A percentile compares a stretch with the other conserved stretches of the same genome.
Evolutionary conservation across 2,113 vertebrate species (phyloP).

Genomic region (Nannospalax galili): DNA sequence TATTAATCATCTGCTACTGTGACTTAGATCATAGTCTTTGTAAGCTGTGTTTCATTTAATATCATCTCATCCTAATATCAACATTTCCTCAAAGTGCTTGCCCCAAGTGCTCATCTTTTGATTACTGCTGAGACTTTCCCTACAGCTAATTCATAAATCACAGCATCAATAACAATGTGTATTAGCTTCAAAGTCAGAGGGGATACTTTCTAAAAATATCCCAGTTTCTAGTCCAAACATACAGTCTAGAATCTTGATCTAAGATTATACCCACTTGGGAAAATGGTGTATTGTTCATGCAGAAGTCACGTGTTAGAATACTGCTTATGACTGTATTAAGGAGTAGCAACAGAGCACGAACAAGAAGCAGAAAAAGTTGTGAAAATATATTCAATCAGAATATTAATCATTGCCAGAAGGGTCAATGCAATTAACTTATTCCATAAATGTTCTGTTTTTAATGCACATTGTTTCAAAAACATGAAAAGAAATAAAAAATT

Average conservation of each 20-base stretch:
- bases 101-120: neutral
- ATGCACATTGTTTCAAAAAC: neutral
- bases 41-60: neutral
- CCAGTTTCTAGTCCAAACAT: neutral
- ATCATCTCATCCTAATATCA: neutral
- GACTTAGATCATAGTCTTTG: neutral
- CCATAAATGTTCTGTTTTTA: neutral
- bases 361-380: neutral
- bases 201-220: neutral
- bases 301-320: neutral
- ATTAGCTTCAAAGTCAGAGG: neutral
- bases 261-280: neutral
- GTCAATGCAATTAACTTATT: neutral
- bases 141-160: neutral
- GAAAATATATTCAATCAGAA: neutral
- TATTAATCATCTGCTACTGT: neutral
- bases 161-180: neutral
- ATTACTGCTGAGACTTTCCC: neutral
- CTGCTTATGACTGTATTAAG: neutral
- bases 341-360: neutral
- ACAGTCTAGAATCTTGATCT: neutral
- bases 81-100: neutral
- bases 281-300: neutral
- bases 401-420: neutral
- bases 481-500: neutral